Conservation (phyloP, 2,888 invertebrate genomes). For the Gisinianus flammeolus region DNA sequence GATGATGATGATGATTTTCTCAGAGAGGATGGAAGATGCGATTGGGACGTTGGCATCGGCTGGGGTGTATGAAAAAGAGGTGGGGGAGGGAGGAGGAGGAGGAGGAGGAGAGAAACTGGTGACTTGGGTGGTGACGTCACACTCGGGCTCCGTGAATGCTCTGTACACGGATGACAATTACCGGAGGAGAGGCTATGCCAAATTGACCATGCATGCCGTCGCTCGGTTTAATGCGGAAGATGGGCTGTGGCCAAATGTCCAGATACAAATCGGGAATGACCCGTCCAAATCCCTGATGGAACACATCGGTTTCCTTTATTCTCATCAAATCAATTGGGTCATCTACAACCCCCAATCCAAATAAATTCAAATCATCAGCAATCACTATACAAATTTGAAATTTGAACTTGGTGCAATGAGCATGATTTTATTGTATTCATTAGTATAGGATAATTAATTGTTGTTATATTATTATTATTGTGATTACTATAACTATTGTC, state of each 20-base stretch:
- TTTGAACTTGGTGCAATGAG: too few species aligned
- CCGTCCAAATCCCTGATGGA: slow-evolving; percentile 36
- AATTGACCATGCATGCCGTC: slow-evolving; percentile 29
- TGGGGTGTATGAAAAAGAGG: background rate
- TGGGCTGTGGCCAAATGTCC: slow-evolving; percentile 33
- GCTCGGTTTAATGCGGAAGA: background rate
- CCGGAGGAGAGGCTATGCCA: slow-evolving; percentile 39
- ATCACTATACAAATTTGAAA: too few species aligned
- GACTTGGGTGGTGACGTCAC: slow-evolving; percentile 32
- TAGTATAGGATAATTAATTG: too few species aligned
- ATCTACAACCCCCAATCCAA: too few species aligned
- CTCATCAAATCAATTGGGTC: slow-evolving; percentile 42
- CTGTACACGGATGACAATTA: slow-evolving; percentile 29
- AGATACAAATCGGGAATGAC: slow-evolving; percentile 31
- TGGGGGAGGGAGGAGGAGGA: background rate
- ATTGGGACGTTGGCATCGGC: background rate
- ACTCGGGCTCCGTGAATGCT: slow-evolving; percentile 37
- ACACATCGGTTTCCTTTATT: slow-evolving; percentile 31
- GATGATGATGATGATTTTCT: too few species aligned
- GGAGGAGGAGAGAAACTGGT: too few species aligned
- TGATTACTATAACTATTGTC: too few species aligned
- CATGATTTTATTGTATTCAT: too few species aligned
- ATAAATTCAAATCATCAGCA: too few species aligned
- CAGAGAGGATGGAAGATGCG: slow-evolving; percentile 4
- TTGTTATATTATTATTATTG: too few species aligned